Base-by-base conservation (phyloP, 2,888 invertebrate species). In the Macropis europaea region DNA sequence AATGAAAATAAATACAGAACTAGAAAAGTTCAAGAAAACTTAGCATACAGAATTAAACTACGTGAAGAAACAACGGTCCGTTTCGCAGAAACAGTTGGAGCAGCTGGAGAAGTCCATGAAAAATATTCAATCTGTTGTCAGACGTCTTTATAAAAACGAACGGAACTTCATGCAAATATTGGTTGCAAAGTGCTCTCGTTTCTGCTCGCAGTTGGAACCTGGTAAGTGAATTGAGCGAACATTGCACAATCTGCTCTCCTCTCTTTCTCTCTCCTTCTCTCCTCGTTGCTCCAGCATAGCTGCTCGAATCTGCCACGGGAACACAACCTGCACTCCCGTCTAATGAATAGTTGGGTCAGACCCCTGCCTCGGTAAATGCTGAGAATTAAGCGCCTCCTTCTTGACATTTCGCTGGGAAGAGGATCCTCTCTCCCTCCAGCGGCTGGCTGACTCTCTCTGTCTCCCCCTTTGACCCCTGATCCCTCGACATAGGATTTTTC, bases 381-480 rank as follows among this genome's bases (percentile, higher is more conserved):
- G 84, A 85, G 84, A 84, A 87, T 86, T 84, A 85, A 86, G 83
- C 82, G 83, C 84, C 81, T 83, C 79, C 82, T 85, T 84, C 87
- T 87, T 88, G 87, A 87, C 87, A 88, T 87, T 88, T 88, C 75
- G 86, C 82, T 84, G 79, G 78, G 74, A 82, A 84, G 82, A 83
- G 79, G 82, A 83, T 82, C 79, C 76, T 74, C 77, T 77, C 69
- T 54, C 50, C 56, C 62, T 50, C 54, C 47, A 15, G 60, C 24
- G n/a, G 36, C n/a, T 9, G 24, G n/a, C 13, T 36, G 67, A 59
- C 45, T 50, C 59, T 52, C 45, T 45, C 47, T 48, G 60, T 17
- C 45, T 30, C 24, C 38, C 24, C n/a, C n/a, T n/a, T n/a, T n/a
- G n/a, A n/a, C n/a, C n/a, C n/a, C n/a, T n/a, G n/a, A n/a, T n/a